phyloP scores from a whole-genome alignment of 2,113 vertebrate genomes.

The Neopipo cinnamomea region DNA sequence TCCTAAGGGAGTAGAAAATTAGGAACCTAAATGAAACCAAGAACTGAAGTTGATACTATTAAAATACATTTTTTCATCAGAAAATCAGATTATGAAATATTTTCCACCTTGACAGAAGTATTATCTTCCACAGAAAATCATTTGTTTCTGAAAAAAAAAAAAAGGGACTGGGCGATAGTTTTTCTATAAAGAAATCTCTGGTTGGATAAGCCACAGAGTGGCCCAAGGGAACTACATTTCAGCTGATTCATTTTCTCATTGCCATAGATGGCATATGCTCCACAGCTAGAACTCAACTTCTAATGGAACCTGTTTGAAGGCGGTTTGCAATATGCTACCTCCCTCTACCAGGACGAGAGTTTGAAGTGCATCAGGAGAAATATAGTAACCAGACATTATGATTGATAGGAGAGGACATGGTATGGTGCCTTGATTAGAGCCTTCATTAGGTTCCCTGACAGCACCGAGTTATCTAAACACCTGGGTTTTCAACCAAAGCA shows the following conservation, averaged over 20 bases:
- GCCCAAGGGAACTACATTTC: background rate
- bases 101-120: background rate
- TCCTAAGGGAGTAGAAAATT: background rate
- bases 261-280: background rate
- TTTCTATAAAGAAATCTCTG: background rate
- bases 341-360: background rate
- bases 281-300: background rate
- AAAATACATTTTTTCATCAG: background rate
- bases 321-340: background rate
- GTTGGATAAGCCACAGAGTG: background rate
- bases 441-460: background rate
- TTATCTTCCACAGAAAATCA: background rate
- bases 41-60: background rate
- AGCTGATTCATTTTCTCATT: background rate
- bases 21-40: background rate
- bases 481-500: background rate
- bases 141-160: background rate
- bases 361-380: background rate
- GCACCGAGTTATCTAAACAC: background rate
- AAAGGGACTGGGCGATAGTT: background rate
- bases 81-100: background rate
- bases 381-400: background rate
- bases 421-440: background rate
- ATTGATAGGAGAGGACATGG: background rate
- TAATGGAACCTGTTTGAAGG: background rate